Conservation (phyloP, 2,113 vertebrate species). For the Willisornis vidua region DNA sequence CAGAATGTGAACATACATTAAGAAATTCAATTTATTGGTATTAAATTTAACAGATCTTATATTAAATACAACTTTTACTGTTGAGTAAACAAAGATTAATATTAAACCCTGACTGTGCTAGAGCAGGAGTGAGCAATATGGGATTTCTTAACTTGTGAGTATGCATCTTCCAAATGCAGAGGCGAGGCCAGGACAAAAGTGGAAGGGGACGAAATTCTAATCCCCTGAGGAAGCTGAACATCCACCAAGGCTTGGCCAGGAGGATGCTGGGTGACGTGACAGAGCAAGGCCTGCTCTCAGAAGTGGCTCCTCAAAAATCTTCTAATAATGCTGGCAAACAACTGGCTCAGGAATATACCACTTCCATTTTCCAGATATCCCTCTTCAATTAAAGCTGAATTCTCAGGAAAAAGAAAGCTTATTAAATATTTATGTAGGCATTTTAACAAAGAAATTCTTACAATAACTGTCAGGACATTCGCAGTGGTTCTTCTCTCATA, state of each 20-base stretch:
- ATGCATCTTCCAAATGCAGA: neutral
- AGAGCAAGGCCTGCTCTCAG: neutral
- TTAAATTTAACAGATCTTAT: neutral
- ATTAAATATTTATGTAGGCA: neutral
- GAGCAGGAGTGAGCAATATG: neutral
- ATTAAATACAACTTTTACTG: neutral
- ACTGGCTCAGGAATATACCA: neutral
- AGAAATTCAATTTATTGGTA: neutral
- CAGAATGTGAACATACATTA: neutral
- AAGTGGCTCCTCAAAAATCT: neutral
- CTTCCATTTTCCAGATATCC: neutral
- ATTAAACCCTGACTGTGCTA: neutral
- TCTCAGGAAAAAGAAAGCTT: neutral
- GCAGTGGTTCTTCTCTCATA: neutral
- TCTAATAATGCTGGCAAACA: neutral
- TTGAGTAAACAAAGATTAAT: neutral
- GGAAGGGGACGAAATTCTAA: neutral
- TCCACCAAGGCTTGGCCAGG: neutral
- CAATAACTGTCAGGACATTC: neutral
- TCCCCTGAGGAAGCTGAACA: neutral
- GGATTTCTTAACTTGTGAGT: neutral
- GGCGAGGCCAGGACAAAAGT: accelerated
- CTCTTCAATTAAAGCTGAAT: neutral
- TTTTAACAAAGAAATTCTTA: neutral
- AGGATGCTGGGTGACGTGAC: neutral